phyloP scores from a whole-genome alignment of 2,113 vertebrate species.

The Sterrhoptilus dennistouni region DNA sequence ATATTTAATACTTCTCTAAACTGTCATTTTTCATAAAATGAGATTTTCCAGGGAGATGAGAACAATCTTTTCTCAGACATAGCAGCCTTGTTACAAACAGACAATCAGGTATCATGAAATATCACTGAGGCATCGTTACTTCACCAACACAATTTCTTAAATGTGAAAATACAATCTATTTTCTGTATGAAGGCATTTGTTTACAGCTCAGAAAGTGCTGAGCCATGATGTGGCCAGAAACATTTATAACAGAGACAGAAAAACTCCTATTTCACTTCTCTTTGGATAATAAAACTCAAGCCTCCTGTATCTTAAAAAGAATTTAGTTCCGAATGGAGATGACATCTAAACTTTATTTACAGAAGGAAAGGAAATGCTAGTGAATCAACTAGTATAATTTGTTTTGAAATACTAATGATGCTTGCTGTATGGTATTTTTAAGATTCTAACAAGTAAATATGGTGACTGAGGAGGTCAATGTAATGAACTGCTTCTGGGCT shows the following conservation, averaged over 20 bases:
- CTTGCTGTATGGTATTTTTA: neutral
- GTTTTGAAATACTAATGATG: neutral
- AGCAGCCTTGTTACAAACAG: conserved; percentile 57
- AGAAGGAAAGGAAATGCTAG: neutral
- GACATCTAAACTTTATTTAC: neutral
- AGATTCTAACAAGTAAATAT: neutral
- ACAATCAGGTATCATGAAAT: conserved; percentile 66
- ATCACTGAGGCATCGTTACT: conserved; percentile 61
- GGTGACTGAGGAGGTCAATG: neutral
- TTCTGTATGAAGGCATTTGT: neutral
- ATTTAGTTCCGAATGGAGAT: neutral
- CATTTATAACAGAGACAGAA: neutral
- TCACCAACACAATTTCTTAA: conserved; percentile 64
- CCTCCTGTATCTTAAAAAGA: neutral
- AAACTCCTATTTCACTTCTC: neutral
- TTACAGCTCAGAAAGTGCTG: conserved; percentile 1
- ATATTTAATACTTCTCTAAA: conserved; percentile 34
- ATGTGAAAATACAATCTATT: conserved; percentile 56
- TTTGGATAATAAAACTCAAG: neutral
- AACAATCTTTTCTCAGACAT: conserved; percentile 36
- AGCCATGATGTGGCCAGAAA: neutral
- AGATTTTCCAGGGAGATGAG: conserved; percentile 53
- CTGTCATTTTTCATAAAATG: conserved; percentile 63
- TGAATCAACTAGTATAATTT: neutral
- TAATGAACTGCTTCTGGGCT: neutral